Percentiles rank a stretch among this genome's conserved stretches.
phyloP scores from a whole-genome alignment of 2,113 vertebrate species.

The Phocoena phocoena region DNA sequence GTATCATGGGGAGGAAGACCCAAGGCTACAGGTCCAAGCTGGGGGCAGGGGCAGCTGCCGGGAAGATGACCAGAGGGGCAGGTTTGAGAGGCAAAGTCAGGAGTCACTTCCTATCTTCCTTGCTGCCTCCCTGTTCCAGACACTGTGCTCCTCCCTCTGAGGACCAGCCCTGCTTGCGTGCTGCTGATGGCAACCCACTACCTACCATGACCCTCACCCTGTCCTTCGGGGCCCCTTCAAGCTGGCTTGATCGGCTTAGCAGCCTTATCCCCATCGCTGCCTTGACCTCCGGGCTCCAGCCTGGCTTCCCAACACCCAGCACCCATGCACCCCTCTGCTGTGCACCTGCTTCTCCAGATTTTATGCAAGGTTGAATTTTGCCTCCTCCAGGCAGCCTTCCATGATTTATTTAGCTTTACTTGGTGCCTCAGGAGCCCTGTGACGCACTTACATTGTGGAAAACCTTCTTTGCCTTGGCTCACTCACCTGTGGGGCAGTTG shows the following conservation, averaged over 20 bases:
- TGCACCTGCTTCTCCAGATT: background rate
- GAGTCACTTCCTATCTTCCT: background rate
- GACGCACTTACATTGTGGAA: no score
- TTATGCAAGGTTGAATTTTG: background rate
- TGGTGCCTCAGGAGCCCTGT: accelerated
- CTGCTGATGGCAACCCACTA: accelerated
- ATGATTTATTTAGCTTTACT: background rate
- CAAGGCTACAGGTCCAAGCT: accelerated
- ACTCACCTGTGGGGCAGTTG: background rate
- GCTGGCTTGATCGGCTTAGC: background rate
- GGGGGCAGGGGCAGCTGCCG: background rate
- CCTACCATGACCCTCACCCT: background rate
- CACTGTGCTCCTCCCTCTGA: background rate
- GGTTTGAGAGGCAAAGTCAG: no score
- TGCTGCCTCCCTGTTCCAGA: background rate
- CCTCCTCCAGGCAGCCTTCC: background rate
- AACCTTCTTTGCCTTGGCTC: background rate
- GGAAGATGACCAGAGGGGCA: accelerated
- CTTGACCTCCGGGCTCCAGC: background rate
- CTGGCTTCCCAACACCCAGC: background rate
- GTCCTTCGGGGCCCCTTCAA: background rate
- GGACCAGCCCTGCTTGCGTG: background rate
- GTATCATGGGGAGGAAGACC: accelerated
- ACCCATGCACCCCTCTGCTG: accelerated
- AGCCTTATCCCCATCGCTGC: no score